phyloP scores from a whole-genome alignment of 2,888 invertebrate genomes.

The Fragum sueziense region DNA sequence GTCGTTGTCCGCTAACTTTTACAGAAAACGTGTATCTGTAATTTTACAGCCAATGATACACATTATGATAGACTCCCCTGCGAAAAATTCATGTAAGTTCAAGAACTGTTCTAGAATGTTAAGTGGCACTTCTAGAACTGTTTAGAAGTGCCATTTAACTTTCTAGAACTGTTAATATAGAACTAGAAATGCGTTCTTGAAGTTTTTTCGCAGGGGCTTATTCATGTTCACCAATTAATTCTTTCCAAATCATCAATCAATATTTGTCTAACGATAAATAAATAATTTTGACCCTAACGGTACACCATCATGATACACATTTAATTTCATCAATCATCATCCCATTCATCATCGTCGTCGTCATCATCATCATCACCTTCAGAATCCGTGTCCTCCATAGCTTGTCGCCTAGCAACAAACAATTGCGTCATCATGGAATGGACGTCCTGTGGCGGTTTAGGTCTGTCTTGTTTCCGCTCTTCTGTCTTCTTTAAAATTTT shows the following conservation, averaged over 20 bases:
- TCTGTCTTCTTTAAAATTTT: slow-evolving; percentile 6
- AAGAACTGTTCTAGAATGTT: too few species aligned
- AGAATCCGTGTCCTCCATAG: slow-evolving; percentile 4
- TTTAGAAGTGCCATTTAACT: too few species aligned
- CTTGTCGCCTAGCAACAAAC: slow-evolving; percentile 11
- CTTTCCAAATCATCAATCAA: neutral
- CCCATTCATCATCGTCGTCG: slow-evolving; percentile 15
- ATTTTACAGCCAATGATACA: too few species aligned
- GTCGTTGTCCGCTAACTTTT: too few species aligned
- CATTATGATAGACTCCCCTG: too few species aligned
- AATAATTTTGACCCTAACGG: too few species aligned
- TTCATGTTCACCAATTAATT: neutral
- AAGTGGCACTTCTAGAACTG: too few species aligned
- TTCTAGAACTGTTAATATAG: too few species aligned
- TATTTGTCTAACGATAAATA: neutral
- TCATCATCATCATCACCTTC: slow-evolving; percentile 18
- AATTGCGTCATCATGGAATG: slow-evolving; percentile 18
- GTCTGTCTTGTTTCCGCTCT: slow-evolving; percentile 14
- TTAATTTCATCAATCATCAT: neutral
- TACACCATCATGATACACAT: neutral
- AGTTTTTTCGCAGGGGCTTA: too few species aligned
- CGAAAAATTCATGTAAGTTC: too few species aligned
- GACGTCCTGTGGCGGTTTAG: slow-evolving; percentile 6
- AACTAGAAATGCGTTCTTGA: too few species aligned
- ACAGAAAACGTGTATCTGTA: too few species aligned